Conservation (phyloP, 2,113 vertebrate species). For the Hippocampus barbouri region DNA sequence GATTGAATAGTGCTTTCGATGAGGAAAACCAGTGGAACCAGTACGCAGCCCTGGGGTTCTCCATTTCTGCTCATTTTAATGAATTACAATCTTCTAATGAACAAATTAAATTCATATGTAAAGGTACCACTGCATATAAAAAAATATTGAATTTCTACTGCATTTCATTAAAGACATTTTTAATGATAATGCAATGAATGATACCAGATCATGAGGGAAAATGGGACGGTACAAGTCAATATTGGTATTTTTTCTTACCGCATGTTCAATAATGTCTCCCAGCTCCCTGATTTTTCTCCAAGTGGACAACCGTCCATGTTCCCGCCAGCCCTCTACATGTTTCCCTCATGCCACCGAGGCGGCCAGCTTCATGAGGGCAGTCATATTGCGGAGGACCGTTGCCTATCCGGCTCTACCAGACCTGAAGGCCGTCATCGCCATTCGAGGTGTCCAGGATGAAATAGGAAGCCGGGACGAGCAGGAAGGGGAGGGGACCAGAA, state of each 20-base stretch:
- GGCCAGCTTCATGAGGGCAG: slow-evolving; percentile 74
- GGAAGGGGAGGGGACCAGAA: slow-evolving; percentile 26
- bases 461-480: slow-evolving; percentile 57
- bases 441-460: slow-evolving; percentile 74
- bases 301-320: slow-evolving; percentile 77
- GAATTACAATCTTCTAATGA: too few species aligned
- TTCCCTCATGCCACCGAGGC: slow-evolving; percentile 69
- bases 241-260: too few species aligned
- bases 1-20: too few species aligned
- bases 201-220: too few species aligned
- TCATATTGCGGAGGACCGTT: slow-evolving; percentile 45
- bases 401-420: slow-evolving; percentile 45
- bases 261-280: neutral
- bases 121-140: too few species aligned
- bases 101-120: too few species aligned
- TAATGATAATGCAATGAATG: too few species aligned
- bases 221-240: too few species aligned
- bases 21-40: neutral
- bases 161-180: too few species aligned
- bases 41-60: neutral
- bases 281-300: slow-evolving; percentile 83
- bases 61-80: too few species aligned
- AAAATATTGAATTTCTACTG: too few species aligned
- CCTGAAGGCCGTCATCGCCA: slow-evolving; percentile 61
- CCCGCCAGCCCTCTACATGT: slow-evolving; percentile 59